Conservation (phyloP, 2,113 vertebrate genomes). For the Mus pahari region DNA sequence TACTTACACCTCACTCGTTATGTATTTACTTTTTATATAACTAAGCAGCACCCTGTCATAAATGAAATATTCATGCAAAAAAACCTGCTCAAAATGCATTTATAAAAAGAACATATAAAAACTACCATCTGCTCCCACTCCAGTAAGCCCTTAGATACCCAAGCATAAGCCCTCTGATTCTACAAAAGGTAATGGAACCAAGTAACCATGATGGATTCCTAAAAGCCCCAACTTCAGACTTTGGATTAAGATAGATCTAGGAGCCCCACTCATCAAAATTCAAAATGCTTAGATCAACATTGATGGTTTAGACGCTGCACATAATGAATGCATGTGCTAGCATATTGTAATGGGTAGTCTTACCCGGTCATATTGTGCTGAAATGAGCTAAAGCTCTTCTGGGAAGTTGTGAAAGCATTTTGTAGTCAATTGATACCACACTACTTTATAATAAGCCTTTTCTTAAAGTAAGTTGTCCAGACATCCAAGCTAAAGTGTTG, state of each 20-base stretch:
- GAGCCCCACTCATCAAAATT: conserved; percentile 47
- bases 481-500: conserved; percentile 34
- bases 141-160: conserved; percentile 81
- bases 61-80: conserved; percentile 82
- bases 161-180: conserved; percentile 84
- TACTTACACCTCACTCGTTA: conserved; percentile 76
- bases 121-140: conserved; percentile 80
- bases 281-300: conserved; percentile 69
- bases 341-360: conserved; percentile 64
- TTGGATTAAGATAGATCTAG: conserved; percentile 79
- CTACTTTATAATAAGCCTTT: conserved; percentile 65
- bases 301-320: conserved; percentile 54
- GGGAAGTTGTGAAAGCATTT: conserved; percentile 81
- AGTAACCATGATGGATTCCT: conserved; percentile 75
- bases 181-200: conserved; percentile 75
- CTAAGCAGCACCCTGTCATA: conserved; percentile 82
- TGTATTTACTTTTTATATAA: conserved; percentile 79
- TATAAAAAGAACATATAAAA: conserved; percentile 83
- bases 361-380: conserved; percentile 1
- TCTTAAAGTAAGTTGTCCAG: conserved; percentile 53
- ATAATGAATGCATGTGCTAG: conserved; percentile 74
- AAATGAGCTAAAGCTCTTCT: conserved; percentile 79
- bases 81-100: conserved; percentile 83
- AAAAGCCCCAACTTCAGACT: conserved; percentile 76
- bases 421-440: conserved; percentile 75